Conservation (phyloP, 2,797 vertebrate species). For the Chaetodon trifasciatus region DNA sequence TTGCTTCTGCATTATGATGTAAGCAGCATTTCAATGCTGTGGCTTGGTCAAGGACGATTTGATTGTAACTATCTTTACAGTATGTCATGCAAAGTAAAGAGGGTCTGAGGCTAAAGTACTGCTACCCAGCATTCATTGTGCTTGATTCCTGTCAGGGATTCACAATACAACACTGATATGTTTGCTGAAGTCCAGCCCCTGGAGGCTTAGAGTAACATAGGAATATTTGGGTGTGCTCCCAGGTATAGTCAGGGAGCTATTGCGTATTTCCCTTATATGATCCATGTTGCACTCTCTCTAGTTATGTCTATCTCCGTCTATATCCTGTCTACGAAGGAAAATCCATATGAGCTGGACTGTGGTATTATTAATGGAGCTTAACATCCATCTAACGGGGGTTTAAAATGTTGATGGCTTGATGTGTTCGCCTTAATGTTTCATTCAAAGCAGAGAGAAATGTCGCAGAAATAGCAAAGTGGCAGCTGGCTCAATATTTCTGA, state of each 20-base stretch:
- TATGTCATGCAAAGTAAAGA: neutral
- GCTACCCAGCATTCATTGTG: neutral
- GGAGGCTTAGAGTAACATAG: constrained; percentile 29
- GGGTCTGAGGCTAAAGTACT: neutral
- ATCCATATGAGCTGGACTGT: constrained; percentile 59
- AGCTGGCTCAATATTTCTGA: constrained; percentile 30
- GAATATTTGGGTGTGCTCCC: constrained; percentile 10
- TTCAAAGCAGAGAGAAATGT: constrained; percentile 36
- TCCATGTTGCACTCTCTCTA: constrained; percentile 35
- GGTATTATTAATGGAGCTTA: constrained; percentile 72
- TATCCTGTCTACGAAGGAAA: constrained; percentile 58
- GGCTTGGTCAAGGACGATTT: no score
- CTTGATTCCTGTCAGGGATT: neutral
- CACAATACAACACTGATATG: constrained; percentile 2
- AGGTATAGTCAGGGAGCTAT: constrained; percentile 12
- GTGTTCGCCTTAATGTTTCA: constrained; percentile 48
- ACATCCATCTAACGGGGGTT: constrained; percentile 61
- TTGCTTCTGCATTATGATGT: neutral
- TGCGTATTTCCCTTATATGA: constrained; percentile 52
- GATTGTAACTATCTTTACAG: neutral
- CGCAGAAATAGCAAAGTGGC: constrained; percentile 30
- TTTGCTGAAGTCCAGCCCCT: constrained; percentile 1
- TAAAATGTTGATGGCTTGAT: constrained; percentile 61
- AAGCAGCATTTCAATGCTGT: neutral
- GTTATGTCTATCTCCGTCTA: constrained; percentile 24